Evolutionary conservation across 1,140 invertebrate genomes (phyloP).

Genomic region (Planococcus citri): DNA sequence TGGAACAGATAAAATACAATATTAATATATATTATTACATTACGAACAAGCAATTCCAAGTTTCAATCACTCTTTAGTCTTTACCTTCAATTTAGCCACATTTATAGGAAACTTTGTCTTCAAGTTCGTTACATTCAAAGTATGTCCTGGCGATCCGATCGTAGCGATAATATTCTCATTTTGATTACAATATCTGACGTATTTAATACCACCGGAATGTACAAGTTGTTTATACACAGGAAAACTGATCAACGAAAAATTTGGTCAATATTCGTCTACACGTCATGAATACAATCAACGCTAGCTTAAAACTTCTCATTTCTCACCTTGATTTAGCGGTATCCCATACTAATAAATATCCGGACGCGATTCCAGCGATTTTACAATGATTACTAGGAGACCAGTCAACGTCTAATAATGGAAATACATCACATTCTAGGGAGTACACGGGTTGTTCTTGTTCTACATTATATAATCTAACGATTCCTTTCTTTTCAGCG

Average conservation of each 20-base stretch:
- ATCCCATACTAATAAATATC: conserved; percentile 51
- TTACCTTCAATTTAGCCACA: conserved; percentile 36
- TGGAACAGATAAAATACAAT: conserved; percentile 24
- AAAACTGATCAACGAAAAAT: conserved; percentile 36
- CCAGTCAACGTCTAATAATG: conserved; percentile 58
- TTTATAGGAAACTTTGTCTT: conserved; percentile 41
- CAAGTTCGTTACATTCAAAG: conserved; percentile 45
- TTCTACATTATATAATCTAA: conserved; percentile 57
- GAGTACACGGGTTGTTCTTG: conserved; percentile 56
- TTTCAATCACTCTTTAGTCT: not conserved
- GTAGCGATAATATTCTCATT: conserved; percentile 44
- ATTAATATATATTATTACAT: not conserved
- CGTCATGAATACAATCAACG: too few species aligned
- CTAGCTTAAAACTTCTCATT: too few species aligned
- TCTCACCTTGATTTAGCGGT: conserved; percentile 42
- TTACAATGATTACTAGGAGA: conserved; percentile 42
- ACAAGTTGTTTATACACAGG: conserved; percentile 41
- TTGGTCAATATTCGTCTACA: too few species aligned
- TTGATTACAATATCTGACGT: conserved; percentile 40
- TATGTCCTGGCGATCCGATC: conserved; percentile 44
- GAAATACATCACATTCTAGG: conserved; percentile 46
- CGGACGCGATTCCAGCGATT: conserved; percentile 45
- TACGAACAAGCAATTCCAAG: not conserved
- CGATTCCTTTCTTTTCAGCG: conserved; percentile 57
- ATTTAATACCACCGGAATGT: conserved; percentile 44